Conservation (phyloP, 2,797 vertebrate species). For the Periparus ater region DNA sequence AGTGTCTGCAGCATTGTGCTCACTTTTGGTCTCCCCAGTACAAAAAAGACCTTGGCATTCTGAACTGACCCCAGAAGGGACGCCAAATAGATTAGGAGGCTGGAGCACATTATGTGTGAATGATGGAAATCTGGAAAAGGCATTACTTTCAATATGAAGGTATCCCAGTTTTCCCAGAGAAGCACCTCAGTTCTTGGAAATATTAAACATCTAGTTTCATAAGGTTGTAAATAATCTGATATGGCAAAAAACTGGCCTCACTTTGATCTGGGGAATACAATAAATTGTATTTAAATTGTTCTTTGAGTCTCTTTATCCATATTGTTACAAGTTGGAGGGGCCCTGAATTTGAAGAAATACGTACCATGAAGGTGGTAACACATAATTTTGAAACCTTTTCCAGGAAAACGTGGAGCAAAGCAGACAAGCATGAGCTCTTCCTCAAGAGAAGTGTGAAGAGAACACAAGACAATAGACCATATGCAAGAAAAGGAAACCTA, state of each 20-base stretch:
- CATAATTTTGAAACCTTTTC: background rate
- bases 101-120: background rate
- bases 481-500: background rate
- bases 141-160: background rate
- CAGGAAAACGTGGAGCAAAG: background rate
- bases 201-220: background rate
- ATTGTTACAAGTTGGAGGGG: background rate
- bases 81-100: background rate
- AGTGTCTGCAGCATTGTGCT: background rate
- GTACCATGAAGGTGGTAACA: background rate
- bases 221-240: background rate
- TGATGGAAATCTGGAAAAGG: background rate
- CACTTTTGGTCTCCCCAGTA: background rate
- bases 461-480: background rate
- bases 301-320: background rate
- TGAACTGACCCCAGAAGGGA: background rate
- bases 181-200: background rate
- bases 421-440: background rate
- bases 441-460: background rate
- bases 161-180: background rate
- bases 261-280: background rate
- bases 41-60: background rate
- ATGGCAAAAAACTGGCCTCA: background rate
- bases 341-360: background rate
- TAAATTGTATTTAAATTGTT: background rate